Conservation (phyloP, 2,888 invertebrate species). For the Apamea crenata region DNA sequence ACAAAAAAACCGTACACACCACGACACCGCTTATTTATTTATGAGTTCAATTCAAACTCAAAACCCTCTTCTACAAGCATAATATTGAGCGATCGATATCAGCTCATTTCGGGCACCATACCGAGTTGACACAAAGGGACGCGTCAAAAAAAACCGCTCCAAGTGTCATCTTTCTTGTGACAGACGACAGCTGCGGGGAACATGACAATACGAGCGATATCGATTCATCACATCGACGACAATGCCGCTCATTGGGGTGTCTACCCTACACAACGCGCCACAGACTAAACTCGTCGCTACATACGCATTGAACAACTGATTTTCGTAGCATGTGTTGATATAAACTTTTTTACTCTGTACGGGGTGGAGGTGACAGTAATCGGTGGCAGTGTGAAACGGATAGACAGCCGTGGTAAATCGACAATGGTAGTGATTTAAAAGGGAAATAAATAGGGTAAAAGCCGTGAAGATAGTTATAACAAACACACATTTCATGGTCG, state of each 20-base stretch:
- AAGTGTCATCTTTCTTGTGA: conserved; percentile 87
- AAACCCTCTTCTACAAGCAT: conserved; percentile 82
- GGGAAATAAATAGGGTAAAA: conserved; percentile 87
- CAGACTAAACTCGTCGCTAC: conserved; percentile 69
- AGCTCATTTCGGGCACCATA: conserved; percentile 85
- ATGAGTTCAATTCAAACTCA: conserved; percentile 87
- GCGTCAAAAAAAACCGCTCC: conserved; percentile 85
- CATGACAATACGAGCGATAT: conserved; percentile 83
- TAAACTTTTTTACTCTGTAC: conserved; percentile 66
- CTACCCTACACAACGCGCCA: conserved; percentile 77
- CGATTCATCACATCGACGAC: conserved; percentile 87
- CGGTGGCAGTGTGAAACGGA: conserved; percentile 76
- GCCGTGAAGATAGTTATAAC: conserved; percentile 87
- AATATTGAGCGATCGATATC: conserved; percentile 89
- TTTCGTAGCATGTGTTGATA: conserved; percentile 35
- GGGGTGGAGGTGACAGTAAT: conserved; percentile 75
- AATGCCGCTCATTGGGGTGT: conserved; percentile 81
- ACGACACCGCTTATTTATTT: conserved; percentile 89
- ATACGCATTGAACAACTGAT: conserved; percentile 65
- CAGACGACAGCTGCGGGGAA: conserved; percentile 88
- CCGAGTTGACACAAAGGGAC: conserved; percentile 83
- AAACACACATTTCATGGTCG: conserved; percentile 88
- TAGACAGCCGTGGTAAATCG: conserved; percentile 85
- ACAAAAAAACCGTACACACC: conserved; percentile 84
- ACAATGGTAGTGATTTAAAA: conserved; percentile 88